Base-by-base conservation (phyloP, 1,140 invertebrate genomes). In the Nomia melanderi region DNA sequence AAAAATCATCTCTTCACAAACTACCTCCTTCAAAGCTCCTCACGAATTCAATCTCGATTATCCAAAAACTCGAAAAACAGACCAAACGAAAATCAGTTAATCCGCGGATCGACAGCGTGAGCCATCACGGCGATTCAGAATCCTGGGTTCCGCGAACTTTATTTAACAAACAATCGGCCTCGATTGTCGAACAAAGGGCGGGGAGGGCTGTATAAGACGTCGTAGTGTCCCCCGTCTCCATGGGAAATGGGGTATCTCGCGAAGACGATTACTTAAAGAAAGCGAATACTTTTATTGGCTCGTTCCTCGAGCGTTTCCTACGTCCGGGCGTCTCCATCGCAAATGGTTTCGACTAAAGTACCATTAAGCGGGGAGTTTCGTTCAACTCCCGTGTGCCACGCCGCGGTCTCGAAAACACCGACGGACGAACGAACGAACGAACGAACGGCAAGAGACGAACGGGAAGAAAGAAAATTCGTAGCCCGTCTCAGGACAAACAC, bases 201-300 rank as follows among this genome's bases (percentile, higher is more conserved):
- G 33, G 1, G 25, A 11, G 2, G 1, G 23, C 2, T 20, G 11
- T 33, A 23, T n/a, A n/a, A 33, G 33, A 17, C 33, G 57, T 33
- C 57, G 57, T 1, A 6, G 29, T 0, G 4, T 36, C 8, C 2
- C 14, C 14, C n/a, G 36, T 67, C 59, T 76, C 53, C 63, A 39
- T 41, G 9, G 63, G 50, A 39, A 60, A 72, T 31, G 60, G 39
- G n/a, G 4, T 41, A 50, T 75, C 65, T 47, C 60, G 44, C 23
- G 39, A 64, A 63, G n/a, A 27, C 44, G 33, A 69, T 82, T 73
- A 73, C 72, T 84, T 70, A 73, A 79, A 79, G 66, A 56, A 50
- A 82, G 57, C 12, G 60, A 71, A 63, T 76, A 50, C 50, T 63
- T 82, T 81, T 77, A 82, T 81, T 83, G 60, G 59, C 69, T 82